Evolutionary conservation across 2,797 vertebrate species (phyloP), one percentile per base, ranked within the genome.

Genomic region (Miichthys miiuy): DNA sequence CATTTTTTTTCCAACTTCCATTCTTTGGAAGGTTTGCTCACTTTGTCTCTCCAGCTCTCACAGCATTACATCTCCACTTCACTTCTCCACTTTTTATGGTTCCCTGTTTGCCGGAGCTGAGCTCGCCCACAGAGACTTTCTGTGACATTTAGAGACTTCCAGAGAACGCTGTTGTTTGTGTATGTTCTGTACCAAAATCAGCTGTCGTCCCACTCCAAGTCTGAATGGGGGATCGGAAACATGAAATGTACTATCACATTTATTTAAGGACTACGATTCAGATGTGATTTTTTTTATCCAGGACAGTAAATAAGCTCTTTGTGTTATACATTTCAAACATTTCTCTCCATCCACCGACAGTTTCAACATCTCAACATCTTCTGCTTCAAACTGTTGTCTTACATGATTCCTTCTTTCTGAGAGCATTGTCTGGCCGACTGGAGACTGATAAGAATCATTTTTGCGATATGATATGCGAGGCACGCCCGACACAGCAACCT

Each of bases 1-100:
- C 71, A 72, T 90, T 80, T 71, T 38, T 34, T 80, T 79, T 65
- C 30, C 64, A 72, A 72, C 87, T 83, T 80, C 78, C 79, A 77
- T 87, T 87, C 86, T 82, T 68, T 82, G 85, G 79, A 87, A 81
- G 84, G 51, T 82, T 91, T 83, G 57, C 71, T 81, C 42, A 38
- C 81, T 72, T 34, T 47, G 68, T 62, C 54, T 68, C 69, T 76
- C 65, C 79, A 70, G 74, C 66, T 79, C 65, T 75, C 77, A 20
- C 85, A 87, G 77, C 7, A 1, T 68, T 82, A 1, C 79, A 67
- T 77, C 81, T 79, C 71, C 68, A 30, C 30, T 30, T 30, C 67
- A 27, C 27, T 27, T 27, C 27, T 27, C 25, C 25, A 30, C 30
- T 30, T 30, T 30, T 30, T 7, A 34, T 47, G n/a, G 46, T 54